Conservation (phyloP, 2,113 vertebrate species). For the Alectura lathami region DNA sequence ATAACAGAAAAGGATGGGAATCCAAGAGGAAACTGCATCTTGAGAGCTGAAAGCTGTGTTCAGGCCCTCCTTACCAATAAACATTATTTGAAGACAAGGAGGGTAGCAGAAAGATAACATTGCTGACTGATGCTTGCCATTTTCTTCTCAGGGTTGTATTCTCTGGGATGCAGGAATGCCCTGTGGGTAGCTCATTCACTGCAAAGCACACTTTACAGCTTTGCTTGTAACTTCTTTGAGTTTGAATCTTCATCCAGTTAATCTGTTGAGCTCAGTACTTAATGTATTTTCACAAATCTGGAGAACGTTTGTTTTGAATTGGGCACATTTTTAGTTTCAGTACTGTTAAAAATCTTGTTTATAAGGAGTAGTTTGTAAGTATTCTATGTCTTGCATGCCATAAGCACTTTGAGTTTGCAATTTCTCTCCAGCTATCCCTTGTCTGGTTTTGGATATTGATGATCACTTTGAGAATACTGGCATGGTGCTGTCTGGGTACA, state of each 20-base stretch:
- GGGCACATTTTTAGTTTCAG: not conserved
- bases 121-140: not conserved
- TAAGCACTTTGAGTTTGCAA: not conserved
- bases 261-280: not conserved
- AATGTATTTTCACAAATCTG: not conserved
- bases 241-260: not conserved
- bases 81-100: not conserved
- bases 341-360: not conserved
- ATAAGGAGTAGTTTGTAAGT: not conserved
- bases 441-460: not conserved
- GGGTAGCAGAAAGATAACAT: not conserved
- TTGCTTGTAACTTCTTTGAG: not conserved
- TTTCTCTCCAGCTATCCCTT: not conserved
- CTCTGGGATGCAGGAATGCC: not conserved
- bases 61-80: not conserved
- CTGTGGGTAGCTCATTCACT: not conserved
- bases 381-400: not conserved
- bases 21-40: not conserved
- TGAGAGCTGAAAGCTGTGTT: not conserved
- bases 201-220: not conserved
- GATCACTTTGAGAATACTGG: not conserved
- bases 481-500: not conserved
- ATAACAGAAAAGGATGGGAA: not conserved
- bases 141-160: not conserved
- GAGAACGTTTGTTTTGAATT: not conserved